Evolutionary conservation across 2,888 invertebrate species (phyloP), one percentile per base, ranked within the genome.

Genomic region (Lycia hirtaria): DNA sequence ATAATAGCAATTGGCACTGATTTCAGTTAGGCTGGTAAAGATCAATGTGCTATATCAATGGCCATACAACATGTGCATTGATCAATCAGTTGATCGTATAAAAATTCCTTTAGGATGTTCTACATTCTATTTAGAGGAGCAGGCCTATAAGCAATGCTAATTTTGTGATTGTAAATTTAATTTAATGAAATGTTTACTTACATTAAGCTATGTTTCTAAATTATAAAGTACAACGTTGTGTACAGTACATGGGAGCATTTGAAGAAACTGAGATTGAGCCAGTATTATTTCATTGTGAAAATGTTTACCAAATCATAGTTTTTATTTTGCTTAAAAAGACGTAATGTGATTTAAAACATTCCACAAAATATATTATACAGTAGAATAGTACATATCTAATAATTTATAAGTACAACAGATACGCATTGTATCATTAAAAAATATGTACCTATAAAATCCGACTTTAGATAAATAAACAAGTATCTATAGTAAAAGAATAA

Each of bases 221-320:
- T 19, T 33, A 40, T 33, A n/a, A 33, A 40, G 24, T 51, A 56
- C 45, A 51, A 52, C 37, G 24, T 47, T 47, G 48, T 38, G 43
- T 41, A 52, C 52, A 58, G 52, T 52, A 17, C 22, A 17, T 37
- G 43, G 35, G 7, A 52, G 43, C 41, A 48, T 48, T 49, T 44
- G 43, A 49, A 41, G 17, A 48, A 52, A 58, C 44, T 57, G 57
- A 57, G 61, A 62, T 62, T 62, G 24, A 58, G 48, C 43, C 61
- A 62, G 57, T 62, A 62, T 62, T 62, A 57, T 20, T 45, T 51
- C 37, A 22, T 26, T 54, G 41, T 51, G 41, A 59, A 54, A 45
- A 49, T 47, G 32, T 58, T 53, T 48, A 58, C 49, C 49, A 53
- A 50, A 54, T 54, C 41, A 41, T 59, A 59, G 59, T 30, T 49